phyloP scores from a whole-genome alignment of 2,113 vertebrate species.

The Ictalurus punctatus region DNA sequence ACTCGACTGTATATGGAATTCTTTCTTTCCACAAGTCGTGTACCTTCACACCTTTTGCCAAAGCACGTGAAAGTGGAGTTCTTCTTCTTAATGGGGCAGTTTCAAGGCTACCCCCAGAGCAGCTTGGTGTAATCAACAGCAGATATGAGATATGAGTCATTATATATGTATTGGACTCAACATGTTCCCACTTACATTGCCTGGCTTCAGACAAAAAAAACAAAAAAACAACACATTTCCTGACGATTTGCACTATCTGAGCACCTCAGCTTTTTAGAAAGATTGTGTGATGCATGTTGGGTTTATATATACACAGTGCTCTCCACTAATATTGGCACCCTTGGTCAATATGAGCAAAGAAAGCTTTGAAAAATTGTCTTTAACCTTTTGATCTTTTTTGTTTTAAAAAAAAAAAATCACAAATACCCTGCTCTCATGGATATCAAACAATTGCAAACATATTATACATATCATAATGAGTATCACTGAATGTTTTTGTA shows the following conservation, averaged over 20 bases:
- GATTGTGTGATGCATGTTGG: not conserved
- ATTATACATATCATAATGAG: no score
- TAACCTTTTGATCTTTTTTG: no score
- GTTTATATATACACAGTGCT: not conserved
- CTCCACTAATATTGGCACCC: no score
- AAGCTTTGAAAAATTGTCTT: no score
- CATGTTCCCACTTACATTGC: not conserved
- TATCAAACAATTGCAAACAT: no score
- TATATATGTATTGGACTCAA: constrained; percentile 34
- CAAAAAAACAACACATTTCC: constrained; percentile 3
- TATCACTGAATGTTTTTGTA: not conserved
- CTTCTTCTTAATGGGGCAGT: constrained; percentile 8
- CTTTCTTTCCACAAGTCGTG: not conserved
- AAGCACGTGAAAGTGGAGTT: constrained; percentile 6
- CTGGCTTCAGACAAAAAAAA: constrained; percentile 19
- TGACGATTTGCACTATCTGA: not conserved
- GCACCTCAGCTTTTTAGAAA: not conserved
- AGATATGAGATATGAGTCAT: constrained; percentile 43
- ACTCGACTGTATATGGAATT: not conserved
- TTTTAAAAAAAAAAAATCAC: no score
- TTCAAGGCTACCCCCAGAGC: constrained; percentile 17
- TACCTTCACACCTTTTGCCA: not conserved
- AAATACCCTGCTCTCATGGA: no score
- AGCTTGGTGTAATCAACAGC: constrained; percentile 42
- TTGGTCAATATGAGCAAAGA: no score